Evolutionary conservation across 2,888 invertebrate species (phyloP), one percentile per base, ranked within the genome.

Genomic region (Caenorhabditis macrosperma): DNA sequence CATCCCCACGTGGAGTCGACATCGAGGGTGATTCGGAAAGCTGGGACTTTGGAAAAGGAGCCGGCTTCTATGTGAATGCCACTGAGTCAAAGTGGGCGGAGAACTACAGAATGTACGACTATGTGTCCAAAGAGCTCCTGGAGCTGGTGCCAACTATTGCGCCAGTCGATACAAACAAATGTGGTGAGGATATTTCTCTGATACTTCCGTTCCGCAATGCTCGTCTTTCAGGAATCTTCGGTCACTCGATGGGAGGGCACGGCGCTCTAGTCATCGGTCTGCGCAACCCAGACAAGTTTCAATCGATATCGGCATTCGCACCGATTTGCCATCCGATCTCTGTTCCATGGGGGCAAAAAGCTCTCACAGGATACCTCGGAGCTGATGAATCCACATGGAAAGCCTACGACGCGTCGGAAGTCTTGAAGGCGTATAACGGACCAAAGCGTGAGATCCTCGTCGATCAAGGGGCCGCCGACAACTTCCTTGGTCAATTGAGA

Each of bases 41-140:
- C 20, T 97, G 95, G 94, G 97, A 97, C 91, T 96, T 99, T 92
- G 99, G 99, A 30, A 94, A 94, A 10, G 95, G 86, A 6, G 98
- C 98, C 80, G 96, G 97, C 0, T 97, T 97, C 91, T 99, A 99
- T 91, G 92, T 99, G 1, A 95, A 99, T 92, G 96, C 98, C 5
- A 94, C 94, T 0, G 93, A 94, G 86, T 94, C 94, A n/a, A 96
- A 96, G 20, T 99, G 97, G 97, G 94, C 94, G 38, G 94, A 93
- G 33, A 94, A 98, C 92, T 99, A 97, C 91, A 93, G 94, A 88
- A 99, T 99, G 99, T 97, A 94, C 89, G 95, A 94, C 81, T 99
- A 99, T 88, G 92, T 99, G n/a, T 95, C 83, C n/a, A 79, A 89
- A 54, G 90, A 89, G 57, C 69, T 89, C 44, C 50, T 82, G 28